Base-by-base conservation (phyloP, 92 coral and sea anemone species). In the Pocillopora grandis region DNA sequence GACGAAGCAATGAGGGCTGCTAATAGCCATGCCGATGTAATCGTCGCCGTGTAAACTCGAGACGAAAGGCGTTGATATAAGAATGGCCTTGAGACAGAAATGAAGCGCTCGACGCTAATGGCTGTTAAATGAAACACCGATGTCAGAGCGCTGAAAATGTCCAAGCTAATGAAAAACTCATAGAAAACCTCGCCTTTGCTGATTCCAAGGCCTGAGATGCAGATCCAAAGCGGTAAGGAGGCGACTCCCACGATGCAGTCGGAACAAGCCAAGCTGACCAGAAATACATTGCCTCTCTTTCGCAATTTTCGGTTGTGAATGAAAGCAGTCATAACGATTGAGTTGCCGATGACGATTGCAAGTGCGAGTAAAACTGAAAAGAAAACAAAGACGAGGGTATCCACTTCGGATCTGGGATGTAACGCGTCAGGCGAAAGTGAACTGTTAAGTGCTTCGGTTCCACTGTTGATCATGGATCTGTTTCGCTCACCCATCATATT, bases 61-160 rank as follows among this genome's bases (percentile, higher is more conserved):
- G 62, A 58, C 12, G 97, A 76, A 9, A 88, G 81, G 12, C 86
- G 55, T 13, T 84, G 86, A 76, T 91, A 89, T 27, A 88, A 59
- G 16, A 87, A 74, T 0, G 97, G 97, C 79, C 88, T 75, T 0
- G 94, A 85, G 66, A 93, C 84, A 12, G 97, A 93, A 31, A 93
- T 66, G 58, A 78, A 88, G 1, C 97, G 72, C 66, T 93, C 97
- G 10, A 91, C 77, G 42, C 97, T 90, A 21, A 93, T 90, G 17
- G 87, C 87, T 12, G 94, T 92, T 33, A 93, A 80, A 62, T 93
- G 97, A 4, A 93, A 89, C 1, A 93, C 91, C 9, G 97, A 91
- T 2, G 97, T 90, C 71, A 89, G 70, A 20, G 94, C 92, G 69
- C 97, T 91, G 79, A 93, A 91, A 10, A 91, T 84, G 55, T 93